Evolutionary conservation across 2,888 invertebrate genomes (phyloP).

Genomic region (Germaria angustata): DNA sequence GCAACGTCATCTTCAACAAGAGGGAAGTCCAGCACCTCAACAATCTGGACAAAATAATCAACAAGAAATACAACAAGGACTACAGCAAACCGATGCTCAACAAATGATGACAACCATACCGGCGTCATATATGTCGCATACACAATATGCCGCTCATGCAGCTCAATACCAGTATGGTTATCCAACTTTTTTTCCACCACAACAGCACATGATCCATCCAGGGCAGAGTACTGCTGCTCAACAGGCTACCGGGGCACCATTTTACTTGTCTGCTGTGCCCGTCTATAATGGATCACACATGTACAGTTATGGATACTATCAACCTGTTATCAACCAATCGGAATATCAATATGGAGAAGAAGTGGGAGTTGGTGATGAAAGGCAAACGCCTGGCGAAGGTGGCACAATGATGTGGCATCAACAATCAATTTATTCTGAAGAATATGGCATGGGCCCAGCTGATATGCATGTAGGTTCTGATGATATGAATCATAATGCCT

Average conservation of each 20-base stretch:
- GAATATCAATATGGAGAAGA: constrained; percentile 77
- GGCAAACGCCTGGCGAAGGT: constrained; percentile 69
- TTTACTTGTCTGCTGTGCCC: constrained; percentile 75
- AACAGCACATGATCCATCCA: constrained; percentile 74
- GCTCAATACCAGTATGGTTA: constrained; percentile 73
- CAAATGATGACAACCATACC: constrained; percentile 68
- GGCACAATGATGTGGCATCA: constrained; percentile 74
- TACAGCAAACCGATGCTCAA: constrained; percentile 67
- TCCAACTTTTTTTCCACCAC: constrained; percentile 75
- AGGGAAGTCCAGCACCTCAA: constrained; percentile 70
- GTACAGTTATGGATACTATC: constrained; percentile 73
- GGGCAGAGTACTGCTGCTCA: constrained; percentile 75
- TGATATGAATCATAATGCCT: constrained; percentile 77
- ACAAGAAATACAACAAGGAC: constrained; percentile 67
- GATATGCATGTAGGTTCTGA: constrained; percentile 72
- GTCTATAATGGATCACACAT: constrained; percentile 73
- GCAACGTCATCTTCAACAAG: constrained; percentile 73
- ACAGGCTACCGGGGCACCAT: constrained; percentile 77
- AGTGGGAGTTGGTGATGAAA: constrained; percentile 71
- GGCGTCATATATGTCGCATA: constrained; percentile 69
- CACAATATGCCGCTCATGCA: constrained; percentile 70
- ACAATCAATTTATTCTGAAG: constrained; percentile 76
- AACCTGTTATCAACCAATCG: constrained; percentile 74
- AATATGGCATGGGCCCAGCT: constrained; percentile 72
- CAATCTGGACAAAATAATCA: constrained; percentile 57